Evolutionary conservation across 2,888 invertebrate genomes (phyloP).

Genomic region (Alsophila aescularia): DNA sequence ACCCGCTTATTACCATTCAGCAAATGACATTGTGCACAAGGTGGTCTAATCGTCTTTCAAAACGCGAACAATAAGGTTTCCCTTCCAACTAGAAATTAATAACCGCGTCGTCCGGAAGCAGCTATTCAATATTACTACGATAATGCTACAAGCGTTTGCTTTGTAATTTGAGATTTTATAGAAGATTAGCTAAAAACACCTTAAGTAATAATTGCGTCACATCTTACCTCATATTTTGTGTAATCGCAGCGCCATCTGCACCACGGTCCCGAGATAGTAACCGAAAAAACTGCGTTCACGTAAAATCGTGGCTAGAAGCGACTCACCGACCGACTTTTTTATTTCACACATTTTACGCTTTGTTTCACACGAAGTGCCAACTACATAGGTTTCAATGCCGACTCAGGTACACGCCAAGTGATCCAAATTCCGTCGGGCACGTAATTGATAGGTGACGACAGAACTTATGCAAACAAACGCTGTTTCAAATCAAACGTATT

Average conservation of each 20-base stretch:
- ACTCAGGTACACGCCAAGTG: slow-evolving; percentile 58
- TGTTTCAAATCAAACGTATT: slow-evolving; percentile 54
- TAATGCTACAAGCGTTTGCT: slow-evolving; percentile 35
- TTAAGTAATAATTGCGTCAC: slow-evolving; percentile 34
- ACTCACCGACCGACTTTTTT: slow-evolving; percentile 60
- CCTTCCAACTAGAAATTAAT: slow-evolving; percentile 39
- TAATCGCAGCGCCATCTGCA: slow-evolving; percentile 43
- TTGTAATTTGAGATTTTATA: slow-evolving; percentile 38
- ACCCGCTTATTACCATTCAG: slow-evolving; percentile 27
- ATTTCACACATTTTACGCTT: slow-evolving; percentile 68
- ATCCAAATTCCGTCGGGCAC: slow-evolving; percentile 62
- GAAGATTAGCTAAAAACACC: slow-evolving; percentile 23
- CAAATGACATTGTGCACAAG: slow-evolving; percentile 51
- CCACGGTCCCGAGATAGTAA: slow-evolving; percentile 47
- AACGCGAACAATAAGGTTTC: slow-evolving; percentile 41
- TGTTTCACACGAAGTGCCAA: slow-evolving; percentile 61
- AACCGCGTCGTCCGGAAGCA: slow-evolving; percentile 31
- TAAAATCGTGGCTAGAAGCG: slow-evolving; percentile 50
- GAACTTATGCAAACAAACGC: slow-evolving; percentile 65
- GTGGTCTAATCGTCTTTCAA: slow-evolving; percentile 40
- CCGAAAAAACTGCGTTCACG: slow-evolving; percentile 49
- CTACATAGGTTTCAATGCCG: slow-evolving; percentile 64
- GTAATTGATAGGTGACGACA: slow-evolving; percentile 76
- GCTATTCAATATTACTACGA: slow-evolving; percentile 24
- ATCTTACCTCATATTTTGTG: slow-evolving; percentile 48